Conservation (phyloP, 2,797 vertebrate species). For the Spondyliosoma cantharus region DNA sequence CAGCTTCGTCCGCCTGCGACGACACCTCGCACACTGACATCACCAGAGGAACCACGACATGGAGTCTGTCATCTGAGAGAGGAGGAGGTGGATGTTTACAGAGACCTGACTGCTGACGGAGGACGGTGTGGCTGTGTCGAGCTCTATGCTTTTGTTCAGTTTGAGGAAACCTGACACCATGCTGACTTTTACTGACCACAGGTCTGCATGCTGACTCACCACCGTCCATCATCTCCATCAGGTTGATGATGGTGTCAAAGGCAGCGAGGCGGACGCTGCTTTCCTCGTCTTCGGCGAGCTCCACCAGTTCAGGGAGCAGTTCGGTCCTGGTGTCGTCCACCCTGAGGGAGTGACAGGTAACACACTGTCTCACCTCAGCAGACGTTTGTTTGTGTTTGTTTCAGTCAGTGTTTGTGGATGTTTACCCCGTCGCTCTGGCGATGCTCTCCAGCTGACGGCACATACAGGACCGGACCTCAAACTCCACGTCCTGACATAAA, state of each 20-base stretch:
- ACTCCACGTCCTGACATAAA: constrained; percentile 92
- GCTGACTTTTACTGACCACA: background rate
- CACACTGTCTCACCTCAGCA: background rate
- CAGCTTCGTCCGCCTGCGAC: constrained; percentile 85
- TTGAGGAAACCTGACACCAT: background rate
- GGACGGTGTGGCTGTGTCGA: too few relatives aligned
- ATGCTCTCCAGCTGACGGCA: constrained; percentile 93
- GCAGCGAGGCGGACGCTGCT: constrained; percentile 91
- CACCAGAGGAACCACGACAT: constrained; percentile 92
- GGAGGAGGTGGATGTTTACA: background rate
- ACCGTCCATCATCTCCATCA: constrained; percentile 91
- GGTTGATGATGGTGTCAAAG: constrained; percentile 92
- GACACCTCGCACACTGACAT: constrained; percentile 90
- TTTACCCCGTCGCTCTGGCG: constrained; percentile 91
- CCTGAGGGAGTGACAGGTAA: constrained; percentile 74
- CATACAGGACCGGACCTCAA: constrained; percentile 94
- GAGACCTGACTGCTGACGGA: too few relatives aligned
- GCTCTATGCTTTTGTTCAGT: background rate
- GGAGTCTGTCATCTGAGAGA: constrained; percentile 90
- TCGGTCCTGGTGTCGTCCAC: constrained; percentile 89
- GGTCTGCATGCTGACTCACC: constrained; percentile 79
- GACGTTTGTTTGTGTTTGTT: background rate
- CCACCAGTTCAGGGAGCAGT: constrained; percentile 92
- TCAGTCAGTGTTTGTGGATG: rapidly evolving
- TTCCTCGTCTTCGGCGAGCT: constrained; percentile 90